A percentile compares a stretch with the other conserved stretches of the same genome.
These are phyloP conservation scores for Ophiodon elongatus DNA, from an alignment of 2,113 vertebrate genomes.

Conservation along the genomic window DNA sequence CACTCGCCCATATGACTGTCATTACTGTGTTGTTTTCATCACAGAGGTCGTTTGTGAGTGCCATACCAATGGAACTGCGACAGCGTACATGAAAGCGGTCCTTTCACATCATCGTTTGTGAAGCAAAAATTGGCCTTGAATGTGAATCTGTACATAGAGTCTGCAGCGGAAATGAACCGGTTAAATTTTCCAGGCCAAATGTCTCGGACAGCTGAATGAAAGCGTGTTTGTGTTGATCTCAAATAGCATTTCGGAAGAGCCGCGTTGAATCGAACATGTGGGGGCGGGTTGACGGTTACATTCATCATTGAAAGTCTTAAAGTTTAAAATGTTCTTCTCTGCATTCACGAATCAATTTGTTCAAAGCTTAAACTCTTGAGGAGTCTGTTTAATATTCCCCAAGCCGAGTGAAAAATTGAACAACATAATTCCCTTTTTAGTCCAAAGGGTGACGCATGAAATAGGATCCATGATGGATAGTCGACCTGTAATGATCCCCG, in stretches of 20 bases:
- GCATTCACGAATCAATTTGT: conserved; percentile 6
- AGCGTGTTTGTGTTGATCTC: not conserved
- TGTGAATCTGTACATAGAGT: conserved; percentile 2
- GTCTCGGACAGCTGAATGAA: not conserved
- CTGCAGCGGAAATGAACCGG: not conserved
- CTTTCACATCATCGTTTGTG: not conserved
- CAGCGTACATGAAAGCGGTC: not conserved
- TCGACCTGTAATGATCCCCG: conserved; percentile 33
- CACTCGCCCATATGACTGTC: not conserved
- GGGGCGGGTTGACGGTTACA: not conserved
- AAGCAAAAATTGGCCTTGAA: not conserved
- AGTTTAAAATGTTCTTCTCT: conserved; percentile 13
- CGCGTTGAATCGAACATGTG: conserved; percentile 6
- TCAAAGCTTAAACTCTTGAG: conserved; percentile 11
- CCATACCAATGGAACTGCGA: not conserved
- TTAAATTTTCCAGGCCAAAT: conserved; percentile 3
- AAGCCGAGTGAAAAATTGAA: not conserved
- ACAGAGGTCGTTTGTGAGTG: not conserved
- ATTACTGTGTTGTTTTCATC: not conserved
- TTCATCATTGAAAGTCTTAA: not conserved
- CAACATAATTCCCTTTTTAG: not conserved
- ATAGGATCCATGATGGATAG: conserved; percentile 28
- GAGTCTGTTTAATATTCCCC: conserved; percentile 12
- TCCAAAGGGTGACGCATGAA: not conserved
- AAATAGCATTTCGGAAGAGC: not conserved